These are phyloP conservation scores for Gymnocheta viridis DNA, from an alignment of 2,888 invertebrate species.

Conservation along the genomic window DNA sequence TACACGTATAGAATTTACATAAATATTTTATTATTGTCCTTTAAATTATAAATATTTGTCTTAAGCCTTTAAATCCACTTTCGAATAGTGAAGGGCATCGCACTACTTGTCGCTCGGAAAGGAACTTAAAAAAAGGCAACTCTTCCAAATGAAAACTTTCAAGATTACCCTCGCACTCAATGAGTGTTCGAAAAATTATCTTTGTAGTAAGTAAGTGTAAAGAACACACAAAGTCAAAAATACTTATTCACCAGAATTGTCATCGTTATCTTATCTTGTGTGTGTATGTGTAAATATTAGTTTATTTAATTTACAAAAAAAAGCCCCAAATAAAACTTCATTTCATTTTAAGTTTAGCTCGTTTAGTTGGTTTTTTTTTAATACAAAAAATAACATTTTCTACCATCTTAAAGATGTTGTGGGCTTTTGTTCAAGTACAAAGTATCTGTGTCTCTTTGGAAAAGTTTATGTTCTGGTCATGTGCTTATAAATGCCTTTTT, in stretches of 20 bases:
- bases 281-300: slow-evolving; percentile 53
- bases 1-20: no score
- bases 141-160: neutral
- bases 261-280: slow-evolving; percentile 55
- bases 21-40: no score
- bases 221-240: neutral
- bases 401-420: slow-evolving; percentile 24
- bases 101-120: no score
- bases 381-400: neutral
- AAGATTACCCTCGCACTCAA: neutral
- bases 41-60: no score
- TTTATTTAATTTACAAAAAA: slow-evolving; percentile 60
- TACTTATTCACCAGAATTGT: slow-evolving; percentile 15
- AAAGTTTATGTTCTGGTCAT: neutral
- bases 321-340: slow-evolving; percentile 29
- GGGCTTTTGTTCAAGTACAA: slow-evolving; percentile 13
- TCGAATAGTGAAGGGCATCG: no score
- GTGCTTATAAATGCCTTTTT: neutral
- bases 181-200: neutral
- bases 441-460: slow-evolving; percentile 15
- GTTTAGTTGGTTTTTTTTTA: slow-evolving; percentile 8
- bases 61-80: no score
- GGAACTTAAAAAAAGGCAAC: no score
- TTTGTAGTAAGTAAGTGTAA: neutral
- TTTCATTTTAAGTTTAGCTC: slow-evolving; percentile 10